Evolutionary conservation across 2,797 vertebrate species (phyloP).

Genomic region (Pseudochirops cupreus): DNA sequence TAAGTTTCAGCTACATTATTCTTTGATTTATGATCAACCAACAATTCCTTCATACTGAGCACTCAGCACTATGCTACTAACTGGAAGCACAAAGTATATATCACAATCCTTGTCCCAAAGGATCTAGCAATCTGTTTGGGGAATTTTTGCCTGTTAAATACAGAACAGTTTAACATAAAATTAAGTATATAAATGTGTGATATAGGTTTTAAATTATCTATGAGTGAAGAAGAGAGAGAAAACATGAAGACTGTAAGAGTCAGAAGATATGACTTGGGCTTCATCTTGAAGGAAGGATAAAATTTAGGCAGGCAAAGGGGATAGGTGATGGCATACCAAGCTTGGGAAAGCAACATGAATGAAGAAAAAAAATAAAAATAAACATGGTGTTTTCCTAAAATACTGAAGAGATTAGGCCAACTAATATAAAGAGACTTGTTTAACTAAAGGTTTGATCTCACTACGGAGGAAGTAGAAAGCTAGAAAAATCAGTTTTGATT

Average conservation of each 20-base stretch:
- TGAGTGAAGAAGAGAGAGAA: background rate
- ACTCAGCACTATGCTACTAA: background rate
- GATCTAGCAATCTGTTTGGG: background rate
- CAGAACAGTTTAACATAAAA: background rate
- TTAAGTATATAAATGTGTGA: background rate
- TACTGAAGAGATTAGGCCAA: background rate
- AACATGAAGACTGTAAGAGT: background rate
- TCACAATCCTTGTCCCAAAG: background rate
- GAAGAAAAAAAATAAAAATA: background rate
- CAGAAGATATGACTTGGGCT: background rate
- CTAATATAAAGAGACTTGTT: background rate
- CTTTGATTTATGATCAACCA: background rate
- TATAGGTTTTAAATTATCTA: background rate
- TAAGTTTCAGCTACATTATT: background rate
- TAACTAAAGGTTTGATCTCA: background rate
- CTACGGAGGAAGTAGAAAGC: conserved; percentile 17
- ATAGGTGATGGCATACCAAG: background rate
- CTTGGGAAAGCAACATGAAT: background rate
- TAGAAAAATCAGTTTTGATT: background rate
- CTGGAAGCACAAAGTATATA: background rate
- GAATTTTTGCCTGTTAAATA: background rate
- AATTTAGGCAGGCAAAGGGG: background rate
- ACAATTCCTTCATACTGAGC: background rate
- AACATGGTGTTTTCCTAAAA: background rate
- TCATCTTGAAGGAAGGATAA: background rate